Conservation (phyloP, 1,140 invertebrate species). For the Drosophila oshimai region DNA sequence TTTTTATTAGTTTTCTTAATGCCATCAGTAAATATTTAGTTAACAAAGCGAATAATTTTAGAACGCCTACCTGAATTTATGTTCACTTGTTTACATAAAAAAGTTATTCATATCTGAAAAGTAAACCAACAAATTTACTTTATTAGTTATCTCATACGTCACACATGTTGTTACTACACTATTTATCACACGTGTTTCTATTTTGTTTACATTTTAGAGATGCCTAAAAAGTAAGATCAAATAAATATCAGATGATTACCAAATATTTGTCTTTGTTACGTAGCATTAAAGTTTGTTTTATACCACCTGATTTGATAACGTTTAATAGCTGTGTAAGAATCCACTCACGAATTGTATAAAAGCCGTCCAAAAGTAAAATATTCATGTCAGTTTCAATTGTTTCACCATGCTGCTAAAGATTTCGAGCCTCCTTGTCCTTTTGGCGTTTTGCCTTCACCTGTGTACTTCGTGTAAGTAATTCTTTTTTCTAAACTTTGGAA, state of each 20-base stretch:
- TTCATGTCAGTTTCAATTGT: background rate
- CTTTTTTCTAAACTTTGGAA: no score
- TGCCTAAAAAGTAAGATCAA: background rate
- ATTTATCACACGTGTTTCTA: no score
- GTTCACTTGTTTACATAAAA: no score
- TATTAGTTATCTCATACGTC: background rate
- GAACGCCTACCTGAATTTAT: no score
- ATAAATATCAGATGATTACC: background rate
- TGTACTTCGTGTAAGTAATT: background rate
- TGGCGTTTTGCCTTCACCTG: background rate
- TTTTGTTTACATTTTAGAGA: background rate
- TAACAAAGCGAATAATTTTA: no score
- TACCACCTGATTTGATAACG: background rate
- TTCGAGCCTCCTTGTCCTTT: background rate
- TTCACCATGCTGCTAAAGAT: conserved; percentile 1
- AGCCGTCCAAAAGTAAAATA: background rate
- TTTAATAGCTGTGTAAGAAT: no score
- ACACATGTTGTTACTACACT: background rate
- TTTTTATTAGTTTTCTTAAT: no score
- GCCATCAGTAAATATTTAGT: no score
- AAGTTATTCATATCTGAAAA: no score
- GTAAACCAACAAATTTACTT: no score
- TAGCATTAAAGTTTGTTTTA: background rate
- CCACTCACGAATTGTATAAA: conserved; percentile 23
- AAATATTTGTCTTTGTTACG: background rate